Evolutionary conservation across 2,113 vertebrate genomes (phyloP).

Genomic region (Peromyscus polionotus): DNA sequence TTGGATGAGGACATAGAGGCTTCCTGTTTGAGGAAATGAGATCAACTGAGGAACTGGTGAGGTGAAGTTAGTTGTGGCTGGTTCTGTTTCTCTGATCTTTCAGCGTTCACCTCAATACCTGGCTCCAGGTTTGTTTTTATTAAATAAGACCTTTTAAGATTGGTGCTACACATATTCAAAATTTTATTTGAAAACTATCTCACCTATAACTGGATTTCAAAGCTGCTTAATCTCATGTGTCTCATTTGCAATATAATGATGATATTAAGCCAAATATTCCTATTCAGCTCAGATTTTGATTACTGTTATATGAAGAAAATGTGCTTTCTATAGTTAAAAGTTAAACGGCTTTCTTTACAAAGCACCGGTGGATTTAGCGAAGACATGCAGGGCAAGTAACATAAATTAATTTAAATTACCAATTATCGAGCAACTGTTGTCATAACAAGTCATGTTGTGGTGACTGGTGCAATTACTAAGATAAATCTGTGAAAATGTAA

Average conservation of each 20-base stretch:
- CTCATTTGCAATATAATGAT: not conserved
- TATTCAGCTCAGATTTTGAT: not conserved
- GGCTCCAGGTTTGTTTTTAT: no score
- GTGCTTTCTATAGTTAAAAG: constrained; percentile 40
- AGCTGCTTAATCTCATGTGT: not conserved
- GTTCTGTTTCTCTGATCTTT: no score
- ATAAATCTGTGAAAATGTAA: constrained; percentile 6
- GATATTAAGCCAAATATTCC: constrained; percentile 1
- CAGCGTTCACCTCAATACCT: no score
- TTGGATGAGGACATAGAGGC: no score
- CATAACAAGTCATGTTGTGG: constrained; percentile 41
- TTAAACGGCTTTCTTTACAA: constrained; percentile 32
- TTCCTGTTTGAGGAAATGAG: no score
- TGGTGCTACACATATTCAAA: no score
- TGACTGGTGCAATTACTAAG: constrained; percentile 3
- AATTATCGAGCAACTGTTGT: constrained; percentile 30
- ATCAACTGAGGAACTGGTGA: no score
- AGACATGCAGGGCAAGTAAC: constrained; percentile 17
- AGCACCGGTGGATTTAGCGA: constrained; percentile 34
- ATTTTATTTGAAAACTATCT: not conserved
- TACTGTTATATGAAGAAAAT: constrained; percentile 21
- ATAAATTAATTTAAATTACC: constrained; percentile 67
- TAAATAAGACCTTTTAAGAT: no score
- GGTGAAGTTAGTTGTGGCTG: no score
- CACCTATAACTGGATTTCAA: not conserved